A percentile compares a stretch with the other conserved stretches of the same genome.
Conservation (phyloP, 1,140 invertebrate species). For the Drosophila kikkawai region DNA sequence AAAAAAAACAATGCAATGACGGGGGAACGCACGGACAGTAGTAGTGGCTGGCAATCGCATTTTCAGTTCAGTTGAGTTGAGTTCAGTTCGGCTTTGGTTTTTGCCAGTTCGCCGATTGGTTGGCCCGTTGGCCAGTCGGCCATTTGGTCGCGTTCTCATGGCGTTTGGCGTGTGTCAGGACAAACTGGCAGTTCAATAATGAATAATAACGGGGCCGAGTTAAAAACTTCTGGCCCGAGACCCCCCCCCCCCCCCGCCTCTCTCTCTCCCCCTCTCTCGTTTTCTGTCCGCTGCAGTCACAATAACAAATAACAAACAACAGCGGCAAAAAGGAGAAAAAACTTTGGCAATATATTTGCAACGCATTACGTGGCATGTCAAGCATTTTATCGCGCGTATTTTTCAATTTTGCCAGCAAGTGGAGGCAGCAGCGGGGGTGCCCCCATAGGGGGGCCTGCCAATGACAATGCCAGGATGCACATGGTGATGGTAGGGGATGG, state of each 20-base stretch:
- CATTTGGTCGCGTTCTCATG: slow-evolving; percentile 50
- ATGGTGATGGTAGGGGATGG: neutral
- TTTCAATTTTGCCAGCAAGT: slow-evolving; percentile 69
- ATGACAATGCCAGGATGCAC: slow-evolving; percentile 60
- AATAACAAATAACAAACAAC: slow-evolving; percentile 59
- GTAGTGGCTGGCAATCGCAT: slow-evolving; percentile 50
- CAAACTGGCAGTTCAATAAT: slow-evolving; percentile 82
- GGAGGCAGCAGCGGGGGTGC: slow-evolving; percentile 11
- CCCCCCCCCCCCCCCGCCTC: neutral
- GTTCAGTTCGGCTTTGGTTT: slow-evolving; percentile 19
- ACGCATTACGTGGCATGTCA: slow-evolving; percentile 83
- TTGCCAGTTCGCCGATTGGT: slow-evolving; percentile 26
- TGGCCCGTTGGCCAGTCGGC: slow-evolving; percentile 17
- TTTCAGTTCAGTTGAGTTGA: slow-evolving; percentile 50
- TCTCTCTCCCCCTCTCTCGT: neutral
- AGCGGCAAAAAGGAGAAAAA: slow-evolving; percentile 61
- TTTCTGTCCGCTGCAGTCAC: slow-evolving; percentile 70
- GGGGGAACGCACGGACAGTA: slow-evolving; percentile 8
- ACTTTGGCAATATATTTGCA: slow-evolving; percentile 83
- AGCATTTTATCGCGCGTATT: slow-evolving; percentile 83
- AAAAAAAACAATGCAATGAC: slow-evolving; percentile 60
- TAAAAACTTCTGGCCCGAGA: slow-evolving; percentile 63
- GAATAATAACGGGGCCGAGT: slow-evolving; percentile 78
- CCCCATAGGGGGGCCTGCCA: slow-evolving; percentile 39
- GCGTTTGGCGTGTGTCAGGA: slow-evolving; percentile 76